Conservation (phyloP, 2,113 vertebrate genomes). For the Chitala chitala region DNA sequence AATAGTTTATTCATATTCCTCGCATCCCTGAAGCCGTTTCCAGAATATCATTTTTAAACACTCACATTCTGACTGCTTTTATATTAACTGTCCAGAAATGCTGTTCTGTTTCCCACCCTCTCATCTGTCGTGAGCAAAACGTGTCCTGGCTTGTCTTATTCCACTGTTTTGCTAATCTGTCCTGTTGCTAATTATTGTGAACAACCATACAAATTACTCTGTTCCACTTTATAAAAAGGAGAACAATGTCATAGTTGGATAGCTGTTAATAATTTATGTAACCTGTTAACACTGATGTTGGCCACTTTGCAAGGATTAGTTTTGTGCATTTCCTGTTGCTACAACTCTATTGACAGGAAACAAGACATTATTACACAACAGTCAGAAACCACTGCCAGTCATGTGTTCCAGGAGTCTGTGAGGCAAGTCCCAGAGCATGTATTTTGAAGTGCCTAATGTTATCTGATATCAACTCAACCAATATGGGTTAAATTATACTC, state of each 20-base stretch:
- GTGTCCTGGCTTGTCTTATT: neutral
- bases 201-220: neutral
- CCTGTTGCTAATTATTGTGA: neutral
- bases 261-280: neutral
- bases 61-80: too few relatives aligned
- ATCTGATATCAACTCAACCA: neutral
- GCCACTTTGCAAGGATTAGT: neutral
- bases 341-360: neutral
- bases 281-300: neutral
- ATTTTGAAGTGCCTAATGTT: neutral
- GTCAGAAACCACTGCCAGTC: neutral
- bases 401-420: neutral
- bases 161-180: neutral
- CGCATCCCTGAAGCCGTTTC: too few relatives aligned
- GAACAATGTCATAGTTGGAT: neutral
- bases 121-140: neutral
- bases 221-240: neutral
- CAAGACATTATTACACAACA: neutral
- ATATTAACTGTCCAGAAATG: too few relatives aligned
- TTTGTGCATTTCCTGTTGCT: neutral
- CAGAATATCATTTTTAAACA: too few relatives aligned
- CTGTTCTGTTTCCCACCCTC: neutral
- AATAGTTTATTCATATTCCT: too few relatives aligned
- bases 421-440: neutral
- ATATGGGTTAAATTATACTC: neutral